Evolutionary conservation across 37 sponge, comb jelly and placozoan genomes (phyloP).

Genomic region (Geodia barretti): DNA sequence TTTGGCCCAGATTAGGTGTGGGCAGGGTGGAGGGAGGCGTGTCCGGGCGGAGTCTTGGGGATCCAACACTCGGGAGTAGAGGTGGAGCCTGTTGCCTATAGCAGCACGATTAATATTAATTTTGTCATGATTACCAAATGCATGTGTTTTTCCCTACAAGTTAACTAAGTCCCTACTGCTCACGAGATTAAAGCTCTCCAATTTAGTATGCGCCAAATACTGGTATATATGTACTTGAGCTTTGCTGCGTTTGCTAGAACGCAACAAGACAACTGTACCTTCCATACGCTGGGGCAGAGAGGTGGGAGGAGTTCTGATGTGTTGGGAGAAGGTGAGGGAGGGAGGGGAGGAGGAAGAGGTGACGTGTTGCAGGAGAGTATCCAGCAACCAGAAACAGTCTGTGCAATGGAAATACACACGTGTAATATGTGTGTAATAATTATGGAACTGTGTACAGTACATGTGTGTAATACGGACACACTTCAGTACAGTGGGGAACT

Average conservation of each 20-base stretch:
- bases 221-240: neutral
- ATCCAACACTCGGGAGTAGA: slow-evolving; percentile 73
- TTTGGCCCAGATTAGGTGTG: slow-evolving; percentile 63
- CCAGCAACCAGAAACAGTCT: slow-evolving; percentile 89
- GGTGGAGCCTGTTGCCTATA: slow-evolving; percentile 73
- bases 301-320: slow-evolving; percentile 16
- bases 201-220: neutral
- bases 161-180: no score
- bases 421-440: no score
- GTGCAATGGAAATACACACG: neutral
- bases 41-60: slow-evolving; percentile 13
- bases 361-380: slow-evolving; percentile 56
- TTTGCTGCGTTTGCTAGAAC: neutral
- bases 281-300: slow-evolving; percentile 57
- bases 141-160: no score
- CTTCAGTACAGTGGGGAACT: neutral
- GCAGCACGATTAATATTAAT: no score
- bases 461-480: neutral
- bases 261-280: slow-evolving; percentile 56
- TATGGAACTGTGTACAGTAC: neutral
- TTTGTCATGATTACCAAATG: neutral
- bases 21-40: slow-evolving; percentile 67
- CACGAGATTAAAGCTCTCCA: no score
- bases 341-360: slow-evolving; percentile 24
- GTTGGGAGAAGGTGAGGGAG: slow-evolving; percentile 22